Evolutionary conservation across 2,797 vertebrate genomes (phyloP), one percentile per base, ranked within the genome.

Genomic region (Coregonus sp.): DNA sequence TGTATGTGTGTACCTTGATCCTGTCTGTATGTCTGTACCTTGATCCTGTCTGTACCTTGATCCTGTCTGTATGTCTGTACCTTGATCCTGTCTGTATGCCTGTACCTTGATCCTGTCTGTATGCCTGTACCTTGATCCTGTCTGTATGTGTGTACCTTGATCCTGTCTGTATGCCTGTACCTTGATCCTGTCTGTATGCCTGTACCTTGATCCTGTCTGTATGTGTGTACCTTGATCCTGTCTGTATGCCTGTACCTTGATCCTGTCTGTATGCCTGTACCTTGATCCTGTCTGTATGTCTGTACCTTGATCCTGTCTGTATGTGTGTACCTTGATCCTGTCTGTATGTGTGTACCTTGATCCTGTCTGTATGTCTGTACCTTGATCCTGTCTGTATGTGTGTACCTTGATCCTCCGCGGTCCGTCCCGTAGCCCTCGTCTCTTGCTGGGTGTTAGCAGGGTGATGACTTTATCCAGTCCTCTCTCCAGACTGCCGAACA

Each of bases 391-490:
- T 52, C 51, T 52, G 12, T 15, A 25, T 52, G 12, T 52, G 2
- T 52, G 12, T 52, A 14, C 25, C 25, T 25, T 51, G 50, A 2
- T 51, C 14, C 37, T 97, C 73, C 96, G 95, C 0, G 97, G 97
- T 5, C 89, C 89, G 0, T 95, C 95, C 35, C 91, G 95, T 70
- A 80, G 90, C 9, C 80, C 93, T 83, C 94, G 96, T 87, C 82
- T 96, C 91, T 97, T 99, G 86, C 87, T 96, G 65, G 98, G 96
- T 0, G 97, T 98, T 37, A 99, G 94, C 95, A 96, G 96, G 11
- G 96, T 98, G 87, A 98, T 97, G 74, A 99, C 90, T 89, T 97
- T 99, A 91, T 99, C 98, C 79, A 99, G 86, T n/a, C 98, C 95
- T 85, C 95, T 94, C 91, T 99, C 97, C 80, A 99, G 87, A 76